Base-by-base conservation (phyloP, 2,888 invertebrate genomes). In the Merodon equestris region DNA sequence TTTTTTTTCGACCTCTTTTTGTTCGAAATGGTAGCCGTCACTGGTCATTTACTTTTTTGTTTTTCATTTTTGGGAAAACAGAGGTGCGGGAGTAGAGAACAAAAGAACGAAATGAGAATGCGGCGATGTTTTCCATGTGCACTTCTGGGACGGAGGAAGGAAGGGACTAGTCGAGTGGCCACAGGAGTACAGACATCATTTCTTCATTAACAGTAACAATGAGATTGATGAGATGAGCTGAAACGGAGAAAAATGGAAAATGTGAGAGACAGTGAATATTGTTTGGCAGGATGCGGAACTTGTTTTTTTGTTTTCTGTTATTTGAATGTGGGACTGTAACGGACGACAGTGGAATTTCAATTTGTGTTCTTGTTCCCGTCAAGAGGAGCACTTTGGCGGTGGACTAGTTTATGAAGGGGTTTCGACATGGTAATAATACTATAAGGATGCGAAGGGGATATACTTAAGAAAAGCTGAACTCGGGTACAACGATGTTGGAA, bases 101-200 rank as follows among this genome's bases (percentile, higher is more conserved):
- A 54, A 40, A 61, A 57, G 64, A 53, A 66, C 56, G 45, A 15
- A 18, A 63, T 63, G 63, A 57, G 63, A 75, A 64, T 57, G 58
- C 48, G 64, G 70, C 47, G 36, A 48, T 68, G 67, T 63, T 57
- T 61, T 77, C 63, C 63, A 57, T 68, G 53, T 72, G 77, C 40
- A 77, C 47, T 61, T 60, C 44, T 70, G 38, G 53, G 66, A 61
- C 60, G 42, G 61, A 47, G 36, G 40, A 27, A 27, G 27, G 7
- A 27, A 27, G 27, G 7, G 27, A 27, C 27, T 27, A 27, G 27
- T 7, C 27, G 66, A 60, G 56, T 36, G 54, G 63, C 79, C 79
- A 54, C 70, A 79, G 74, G 70, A 70, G 68, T 45, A 60, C 44
- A 70, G 79, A 79, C 73, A 79, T 70, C 60, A 63, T 79, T 70